Conservation (phyloP, 2,888 invertebrate species). For the Orthosia cruda region DNA sequence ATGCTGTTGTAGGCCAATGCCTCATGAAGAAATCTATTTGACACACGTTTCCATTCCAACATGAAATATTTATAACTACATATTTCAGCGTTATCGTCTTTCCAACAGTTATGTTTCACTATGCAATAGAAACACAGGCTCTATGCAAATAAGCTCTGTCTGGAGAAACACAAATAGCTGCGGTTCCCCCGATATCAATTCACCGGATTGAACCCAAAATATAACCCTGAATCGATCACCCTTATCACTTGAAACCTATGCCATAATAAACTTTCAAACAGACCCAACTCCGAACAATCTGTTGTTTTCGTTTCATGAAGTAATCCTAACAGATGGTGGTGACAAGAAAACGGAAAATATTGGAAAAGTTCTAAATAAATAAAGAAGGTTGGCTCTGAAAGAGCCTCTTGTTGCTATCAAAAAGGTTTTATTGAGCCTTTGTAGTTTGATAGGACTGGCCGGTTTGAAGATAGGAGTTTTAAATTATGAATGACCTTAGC, state of each 20-base stretch:
- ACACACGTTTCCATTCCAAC: not conserved
- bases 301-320: conserved; percentile 69
- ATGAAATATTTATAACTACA: not conserved
- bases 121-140: not conserved
- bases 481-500: conserved; percentile 60
- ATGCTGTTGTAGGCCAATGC: no score
- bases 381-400: conserved; percentile 48
- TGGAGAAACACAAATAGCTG: conserved; percentile 18
- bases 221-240: conserved; percentile 36
- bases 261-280: conserved; percentile 36
- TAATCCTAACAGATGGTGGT: conserved; percentile 72
- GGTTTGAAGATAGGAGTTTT: conserved; percentile 36
- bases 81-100: not conserved
- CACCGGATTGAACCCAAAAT: conserved; percentile 7
- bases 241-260: conserved; percentile 34
- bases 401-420: conserved; percentile 57
- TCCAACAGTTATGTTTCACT: not conserved
- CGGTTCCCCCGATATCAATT: conserved; percentile 7
- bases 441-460: conserved; percentile 40
- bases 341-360: conserved; percentile 77
- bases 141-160: conserved; percentile 21
- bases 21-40: no score
- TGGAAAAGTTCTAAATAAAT: conserved; percentile 81
- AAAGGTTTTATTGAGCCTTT: conserved; percentile 59
- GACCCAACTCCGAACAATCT: conserved; percentile 51